Evolutionary conservation across 1,140 invertebrate genomes (phyloP).

Genomic region (Heterodera schachtii): DNA sequence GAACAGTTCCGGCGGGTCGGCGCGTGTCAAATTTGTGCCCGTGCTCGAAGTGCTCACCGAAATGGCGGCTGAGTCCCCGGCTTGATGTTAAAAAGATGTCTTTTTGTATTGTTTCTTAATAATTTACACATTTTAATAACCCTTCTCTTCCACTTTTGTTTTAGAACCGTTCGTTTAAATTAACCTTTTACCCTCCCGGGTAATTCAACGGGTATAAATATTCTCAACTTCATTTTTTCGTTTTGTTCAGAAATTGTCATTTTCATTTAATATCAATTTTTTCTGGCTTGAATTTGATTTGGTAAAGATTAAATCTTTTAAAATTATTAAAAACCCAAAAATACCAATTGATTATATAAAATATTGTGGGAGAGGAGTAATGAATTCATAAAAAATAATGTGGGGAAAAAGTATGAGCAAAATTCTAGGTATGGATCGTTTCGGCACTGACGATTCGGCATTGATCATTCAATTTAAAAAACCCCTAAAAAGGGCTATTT

Average conservation of each 20-base stretch:
- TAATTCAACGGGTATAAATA: background rate
- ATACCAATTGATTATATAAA: no score
- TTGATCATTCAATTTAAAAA: no score
- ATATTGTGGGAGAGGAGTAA: no score
- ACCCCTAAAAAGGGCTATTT: no score
- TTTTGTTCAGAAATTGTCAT: background rate
- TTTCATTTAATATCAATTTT: no score
- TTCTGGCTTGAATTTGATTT: no score
- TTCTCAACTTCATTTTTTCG: background rate
- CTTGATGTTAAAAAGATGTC: background rate
- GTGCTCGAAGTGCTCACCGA: constrained; percentile 60
- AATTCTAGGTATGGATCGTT: no score
- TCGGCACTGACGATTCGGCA: no score
- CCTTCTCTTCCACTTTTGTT: background rate
- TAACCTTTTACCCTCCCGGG: background rate
- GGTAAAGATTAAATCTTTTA: no score
- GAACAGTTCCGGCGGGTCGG: constrained; percentile 21
- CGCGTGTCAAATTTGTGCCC: constrained; percentile 55
- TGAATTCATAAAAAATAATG: no score
- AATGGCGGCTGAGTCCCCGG: constrained; percentile 43
- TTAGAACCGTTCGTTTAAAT: background rate
- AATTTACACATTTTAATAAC: background rate
- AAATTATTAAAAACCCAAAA: no score
- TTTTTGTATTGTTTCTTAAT: background rate
- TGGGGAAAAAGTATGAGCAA: no score